Percentiles rank a stretch among this genome's conserved stretches.
These are phyloP conservation scores for Andrena cerasifolii DNA, from an alignment of 1,140 invertebrate species.

Conservation along the genomic window DNA sequence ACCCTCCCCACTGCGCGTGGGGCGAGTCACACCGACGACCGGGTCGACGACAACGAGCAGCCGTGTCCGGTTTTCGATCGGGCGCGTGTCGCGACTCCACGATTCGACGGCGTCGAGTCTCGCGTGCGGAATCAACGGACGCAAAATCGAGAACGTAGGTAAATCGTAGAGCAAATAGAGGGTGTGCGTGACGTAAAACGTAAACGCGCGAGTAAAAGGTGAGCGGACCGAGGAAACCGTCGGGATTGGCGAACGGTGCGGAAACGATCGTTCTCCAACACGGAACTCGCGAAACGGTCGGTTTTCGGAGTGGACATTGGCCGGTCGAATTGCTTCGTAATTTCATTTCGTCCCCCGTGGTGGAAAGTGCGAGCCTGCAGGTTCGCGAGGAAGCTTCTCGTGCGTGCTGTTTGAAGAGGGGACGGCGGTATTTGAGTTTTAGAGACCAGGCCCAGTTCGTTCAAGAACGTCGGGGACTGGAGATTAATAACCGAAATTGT, in stretches of 20 bases:
- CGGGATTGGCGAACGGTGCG: slow-evolving; percentile 23
- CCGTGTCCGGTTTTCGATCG: slow-evolving; percentile 30
- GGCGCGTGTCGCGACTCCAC: slow-evolving; percentile 36
- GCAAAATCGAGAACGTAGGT: slow-evolving; percentile 28
- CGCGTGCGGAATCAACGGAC: slow-evolving; percentile 26
- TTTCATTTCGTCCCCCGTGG: slow-evolving; percentile 73
- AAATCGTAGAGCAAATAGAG: slow-evolving; percentile 38
- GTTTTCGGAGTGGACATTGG: slow-evolving; percentile 42
- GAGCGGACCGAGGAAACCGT: slow-evolving; percentile 3
- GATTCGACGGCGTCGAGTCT: not conserved
- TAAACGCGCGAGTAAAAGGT: slow-evolving; percentile 19
- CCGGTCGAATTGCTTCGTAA: slow-evolving; percentile 76
- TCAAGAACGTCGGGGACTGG: slow-evolving; percentile 41
- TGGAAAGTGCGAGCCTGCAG: too few species aligned
- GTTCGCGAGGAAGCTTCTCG: slow-evolving; percentile 16
- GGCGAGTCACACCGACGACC: not conserved
- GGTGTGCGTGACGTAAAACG: slow-evolving; percentile 33
- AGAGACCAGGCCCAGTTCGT: slow-evolving; percentile 67
- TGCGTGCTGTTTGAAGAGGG: slow-evolving; percentile 47
- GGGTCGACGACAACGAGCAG: not conserved
- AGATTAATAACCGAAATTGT: slow-evolving; percentile 64
- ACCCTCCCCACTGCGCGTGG: too few species aligned
- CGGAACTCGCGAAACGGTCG: slow-evolving; percentile 70
- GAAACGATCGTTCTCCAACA: slow-evolving; percentile 26
- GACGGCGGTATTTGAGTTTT: slow-evolving; percentile 71